Base-by-base conservation (phyloP, 64 coral and sea anemone species). In the Actinia tenebrosa region DNA sequence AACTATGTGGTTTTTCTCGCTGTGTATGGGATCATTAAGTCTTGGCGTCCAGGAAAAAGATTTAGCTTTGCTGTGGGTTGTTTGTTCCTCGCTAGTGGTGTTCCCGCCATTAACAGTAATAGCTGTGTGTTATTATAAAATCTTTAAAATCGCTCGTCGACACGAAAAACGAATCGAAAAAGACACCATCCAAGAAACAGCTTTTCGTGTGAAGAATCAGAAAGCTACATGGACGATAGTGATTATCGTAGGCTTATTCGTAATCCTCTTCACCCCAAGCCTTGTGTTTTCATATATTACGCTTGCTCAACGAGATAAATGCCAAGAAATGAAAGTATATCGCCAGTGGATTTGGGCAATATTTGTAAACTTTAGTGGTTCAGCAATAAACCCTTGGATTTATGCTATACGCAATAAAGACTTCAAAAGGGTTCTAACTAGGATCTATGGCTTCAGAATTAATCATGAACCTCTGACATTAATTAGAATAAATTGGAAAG, bases 191-290 rank as follows among this genome's bases (percentile, higher is more conserved):
- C 44, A 69, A 64, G n/a, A 50, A 50, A 50, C 47, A 50, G 37
- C 72, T 7, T 60, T 68, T 5, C 20, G 22, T 4, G 47, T 50
- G 7, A 90, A 53, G 64, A 90, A 90, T 64, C 71, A 84, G 53
- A 90, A 90, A 25, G 89, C 89, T 16, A 83, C 89, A 18, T 86
- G 68, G 46, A 90, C 89, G 0, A 83, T 84, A 19, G 89, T 26
- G 26, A 86, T 89, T 77, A 56, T 90, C 44, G 85, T 90, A 47
- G 71, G 64, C 16, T 19, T 90, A 22, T 90, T 90, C 46, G 69
- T 90, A 19, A 7, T 90, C 17, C 53, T 86, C 55, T 90, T 83
- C 69, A 78, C 60, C 47, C 89, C 89, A 53, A 90, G 55, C 27
- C 47, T 50, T 8, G 47, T 50, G 47, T 50, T 50, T 50, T 62